phyloP scores from a whole-genome alignment of 2,888 invertebrate species.

The Pterobdella sp. region DNA sequence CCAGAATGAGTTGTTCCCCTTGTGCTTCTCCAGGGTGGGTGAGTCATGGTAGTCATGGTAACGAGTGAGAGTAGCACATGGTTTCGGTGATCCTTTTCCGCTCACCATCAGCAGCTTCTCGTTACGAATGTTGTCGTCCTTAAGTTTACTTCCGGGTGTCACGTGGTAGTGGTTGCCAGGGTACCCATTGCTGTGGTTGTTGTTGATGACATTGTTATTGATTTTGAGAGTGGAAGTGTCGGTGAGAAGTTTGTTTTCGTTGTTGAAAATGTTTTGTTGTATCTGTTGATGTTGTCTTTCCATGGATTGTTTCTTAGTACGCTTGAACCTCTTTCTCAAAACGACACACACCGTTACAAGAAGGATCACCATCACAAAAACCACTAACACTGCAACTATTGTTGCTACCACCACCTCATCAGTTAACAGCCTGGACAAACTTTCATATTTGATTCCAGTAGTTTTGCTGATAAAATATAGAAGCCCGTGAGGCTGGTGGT shows the following conservation, averaged over 20 bases:
- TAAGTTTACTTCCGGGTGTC: conserved; percentile 10
- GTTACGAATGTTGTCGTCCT: conserved; percentile 27
- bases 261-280: conserved; percentile 11
- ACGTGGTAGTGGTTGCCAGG: conserved; percentile 18
- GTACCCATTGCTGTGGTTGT: conserved; percentile 7
- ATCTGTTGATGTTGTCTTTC: conserved; percentile 16
- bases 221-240: not conserved
- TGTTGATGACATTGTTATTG: conserved; percentile 10
- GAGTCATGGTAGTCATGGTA: conserved; percentile 20
- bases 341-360: conserved; percentile 14
- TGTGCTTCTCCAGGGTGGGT: conserved; percentile 20
- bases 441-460: conserved; percentile 1
- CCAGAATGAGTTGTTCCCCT: conserved; percentile 20
- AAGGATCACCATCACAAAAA: not conserved
- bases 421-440: not conserved
- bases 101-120: conserved; percentile 19
- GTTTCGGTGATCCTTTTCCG: not conserved
- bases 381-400: conserved; percentile 3
- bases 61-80: not conserved
- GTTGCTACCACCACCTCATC: conserved; percentile 16
- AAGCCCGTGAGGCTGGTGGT: not conserved
- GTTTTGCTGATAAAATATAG: conserved; percentile 5
- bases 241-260: conserved; percentile 12
- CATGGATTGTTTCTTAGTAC: not conserved
- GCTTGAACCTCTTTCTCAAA: not conserved